Conservation (phyloP, 2,888 invertebrate species). For the Ophraella communa region DNA sequence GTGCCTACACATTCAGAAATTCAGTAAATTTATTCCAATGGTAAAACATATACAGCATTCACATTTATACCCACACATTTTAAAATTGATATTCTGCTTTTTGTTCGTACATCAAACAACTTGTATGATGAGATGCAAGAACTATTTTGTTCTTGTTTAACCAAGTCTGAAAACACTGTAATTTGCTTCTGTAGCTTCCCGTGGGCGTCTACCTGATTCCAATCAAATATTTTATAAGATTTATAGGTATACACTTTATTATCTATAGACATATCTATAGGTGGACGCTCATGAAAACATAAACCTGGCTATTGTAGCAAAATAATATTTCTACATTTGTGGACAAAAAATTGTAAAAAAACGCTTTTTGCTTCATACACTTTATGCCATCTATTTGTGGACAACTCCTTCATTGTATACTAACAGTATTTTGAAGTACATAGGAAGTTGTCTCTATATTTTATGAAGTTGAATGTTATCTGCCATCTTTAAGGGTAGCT, state of each 20-base stretch:
- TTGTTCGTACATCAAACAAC: neutral
- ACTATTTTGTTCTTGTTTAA: neutral
- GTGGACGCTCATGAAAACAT: neutral
- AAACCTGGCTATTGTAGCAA: too few relatives aligned
- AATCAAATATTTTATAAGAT: too few relatives aligned
- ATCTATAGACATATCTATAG: neutral
- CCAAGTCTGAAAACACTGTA: neutral
- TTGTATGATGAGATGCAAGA: neutral
- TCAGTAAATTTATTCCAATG: too few relatives aligned
- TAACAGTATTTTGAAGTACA: neutral
- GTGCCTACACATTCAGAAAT: too few relatives aligned
- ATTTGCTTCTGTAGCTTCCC: neutral
- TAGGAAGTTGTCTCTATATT: neutral
- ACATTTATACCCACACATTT: too few relatives aligned
- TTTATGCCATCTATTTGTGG: neutral
- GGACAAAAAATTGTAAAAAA: neutral
- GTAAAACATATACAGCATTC: too few relatives aligned
- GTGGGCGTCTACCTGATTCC: neutral
- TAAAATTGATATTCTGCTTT: neutral
- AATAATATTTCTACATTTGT: too few relatives aligned
- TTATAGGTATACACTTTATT: too few relatives aligned
- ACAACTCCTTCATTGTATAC: neutral
- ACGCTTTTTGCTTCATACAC: neutral
- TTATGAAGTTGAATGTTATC: neutral
- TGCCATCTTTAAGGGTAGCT: neutral